Percentiles rank a stretch among this genome's conserved stretches.
phyloP scores from a whole-genome alignment of 2,113 vertebrate genomes.

The Hiodon tergisus region DNA sequence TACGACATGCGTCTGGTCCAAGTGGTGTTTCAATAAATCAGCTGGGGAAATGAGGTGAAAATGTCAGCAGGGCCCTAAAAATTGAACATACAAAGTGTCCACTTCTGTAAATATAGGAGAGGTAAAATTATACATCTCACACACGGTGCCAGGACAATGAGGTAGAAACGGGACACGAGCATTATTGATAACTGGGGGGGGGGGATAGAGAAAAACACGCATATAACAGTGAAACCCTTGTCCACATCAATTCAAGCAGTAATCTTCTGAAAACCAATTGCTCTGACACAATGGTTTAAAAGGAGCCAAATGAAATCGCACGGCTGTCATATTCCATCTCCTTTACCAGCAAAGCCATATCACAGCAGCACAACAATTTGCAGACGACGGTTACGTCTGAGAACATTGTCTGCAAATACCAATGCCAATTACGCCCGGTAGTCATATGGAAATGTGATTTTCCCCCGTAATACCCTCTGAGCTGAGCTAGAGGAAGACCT shows the following conservation, averaged over 20 bases:
- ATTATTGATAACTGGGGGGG: background rate
- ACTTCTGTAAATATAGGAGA: too few relatives aligned
- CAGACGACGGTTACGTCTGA: background rate
- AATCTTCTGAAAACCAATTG: constrained; percentile 26
- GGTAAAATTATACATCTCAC: too few relatives aligned
- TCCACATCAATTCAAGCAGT: background rate
- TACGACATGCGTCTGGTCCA: too few relatives aligned
- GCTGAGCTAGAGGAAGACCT: background rate
- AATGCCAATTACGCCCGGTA: background rate
- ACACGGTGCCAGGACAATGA: background rate
- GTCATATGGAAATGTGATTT: background rate
- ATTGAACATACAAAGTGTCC: too few relatives aligned
- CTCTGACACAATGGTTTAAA: constrained; percentile 31
- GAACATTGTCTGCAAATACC: background rate
- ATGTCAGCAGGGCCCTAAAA: too few relatives aligned
- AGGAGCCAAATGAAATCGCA: constrained; percentile 31
- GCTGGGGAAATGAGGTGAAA: too few relatives aligned
- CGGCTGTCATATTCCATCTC: constrained; percentile 38
- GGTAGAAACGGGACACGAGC: too few relatives aligned
- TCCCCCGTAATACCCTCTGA: background rate
- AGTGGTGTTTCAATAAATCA: too few relatives aligned
- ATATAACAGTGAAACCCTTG: constrained; percentile 6
- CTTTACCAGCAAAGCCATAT: background rate
- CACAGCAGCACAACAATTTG: background rate
- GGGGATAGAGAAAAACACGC: background rate